Base-by-base conservation (phyloP, 2,797 vertebrate species). In the Hoplostethus mediterraneus region DNA sequence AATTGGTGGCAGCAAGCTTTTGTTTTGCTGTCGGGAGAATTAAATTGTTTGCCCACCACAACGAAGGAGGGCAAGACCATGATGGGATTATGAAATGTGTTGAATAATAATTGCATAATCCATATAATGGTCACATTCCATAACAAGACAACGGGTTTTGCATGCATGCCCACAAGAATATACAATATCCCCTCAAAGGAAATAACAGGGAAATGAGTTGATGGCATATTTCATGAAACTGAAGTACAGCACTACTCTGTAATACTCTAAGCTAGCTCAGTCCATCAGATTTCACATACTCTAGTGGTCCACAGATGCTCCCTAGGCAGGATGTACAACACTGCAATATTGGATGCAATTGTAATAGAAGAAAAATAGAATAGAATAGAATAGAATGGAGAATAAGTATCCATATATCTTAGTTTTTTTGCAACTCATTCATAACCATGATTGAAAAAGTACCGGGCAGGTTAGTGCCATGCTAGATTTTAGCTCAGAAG, bases 71-170 rank as follows among this genome's bases (percentile, higher is more conserved):
- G 72, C 75, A 85, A 67, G 63, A 66, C 33, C 63, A 61, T 88
- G 83, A 91, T 83, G 72, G 79, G 84, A 90, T 92, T 87, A 87
- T 73, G 55, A 86, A 86, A 89, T 66, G 63, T 63, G 62, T n/a
- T n/a, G n/a, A n/a, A n/a, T n/a, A n/a, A n/a, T 75, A 83, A 76
- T 84, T 75, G 36, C 66, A 67, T 87, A 90, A 92, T 89, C 81
- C 79, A 73, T 62, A 47, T 47, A 76, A 52, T 51, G 17, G 36
- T 31, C 44, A 63, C 74, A 83, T 89, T 79, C 71, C 65, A 31
- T 48, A 73, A 80, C 54, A 47, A 83, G 75, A 69, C 73, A 79
- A 71, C 65, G 69, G 44, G 65, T 11, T 16, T 59, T 79, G 63
- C 52, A 55, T 4, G 6, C 51, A 62, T 8, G 38, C n/a, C 42